Conservation (phyloP, 2,888 invertebrate species). For the Yponomeuta malinellus region DNA sequence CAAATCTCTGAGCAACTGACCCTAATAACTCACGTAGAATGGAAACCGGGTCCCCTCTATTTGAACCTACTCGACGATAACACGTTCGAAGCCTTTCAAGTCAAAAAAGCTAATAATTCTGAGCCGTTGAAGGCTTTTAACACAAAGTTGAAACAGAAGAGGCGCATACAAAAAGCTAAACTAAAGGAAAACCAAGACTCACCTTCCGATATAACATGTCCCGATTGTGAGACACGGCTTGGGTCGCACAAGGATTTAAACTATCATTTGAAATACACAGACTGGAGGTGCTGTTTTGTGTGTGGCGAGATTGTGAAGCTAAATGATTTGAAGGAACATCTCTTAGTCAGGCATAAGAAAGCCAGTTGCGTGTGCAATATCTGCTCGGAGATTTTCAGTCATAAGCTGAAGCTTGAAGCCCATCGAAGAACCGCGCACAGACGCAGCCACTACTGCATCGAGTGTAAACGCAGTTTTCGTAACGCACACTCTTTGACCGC, state of each 20-base stretch:
- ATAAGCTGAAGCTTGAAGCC: conserved; percentile 13
- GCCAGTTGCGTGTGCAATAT: conserved; percentile 28
- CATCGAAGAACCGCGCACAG: conserved; percentile 29
- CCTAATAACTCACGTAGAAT: conserved; percentile 17
- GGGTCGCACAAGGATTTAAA: conserved; percentile 28
- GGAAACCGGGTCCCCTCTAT: not conserved
- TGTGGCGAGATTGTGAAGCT: conserved; percentile 32
- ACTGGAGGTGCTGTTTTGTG: conserved; percentile 32
- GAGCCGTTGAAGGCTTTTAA: conserved; percentile 10
- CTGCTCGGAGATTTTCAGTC: conserved; percentile 33
- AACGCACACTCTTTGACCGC: conserved; percentile 24
- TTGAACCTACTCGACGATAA: not conserved
- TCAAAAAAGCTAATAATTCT: not conserved
- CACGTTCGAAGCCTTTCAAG: not conserved
- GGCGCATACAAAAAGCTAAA: conserved; percentile 14
- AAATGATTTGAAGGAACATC: conserved; percentile 26
- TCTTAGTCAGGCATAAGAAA: conserved; percentile 25
- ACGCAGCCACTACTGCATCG: conserved; percentile 28
- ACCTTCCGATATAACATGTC: conserved; percentile 27
- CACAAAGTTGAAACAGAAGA: not conserved
- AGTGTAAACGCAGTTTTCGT: conserved; percentile 34
- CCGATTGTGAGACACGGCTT: conserved; percentile 32
- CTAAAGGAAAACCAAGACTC: conserved; percentile 12
- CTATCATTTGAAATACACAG: conserved; percentile 32
- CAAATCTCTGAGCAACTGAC: conserved; percentile 26